phyloP scores from a whole-genome alignment of 2,888 invertebrate species.

The Tromatobia lineatoria region DNA sequence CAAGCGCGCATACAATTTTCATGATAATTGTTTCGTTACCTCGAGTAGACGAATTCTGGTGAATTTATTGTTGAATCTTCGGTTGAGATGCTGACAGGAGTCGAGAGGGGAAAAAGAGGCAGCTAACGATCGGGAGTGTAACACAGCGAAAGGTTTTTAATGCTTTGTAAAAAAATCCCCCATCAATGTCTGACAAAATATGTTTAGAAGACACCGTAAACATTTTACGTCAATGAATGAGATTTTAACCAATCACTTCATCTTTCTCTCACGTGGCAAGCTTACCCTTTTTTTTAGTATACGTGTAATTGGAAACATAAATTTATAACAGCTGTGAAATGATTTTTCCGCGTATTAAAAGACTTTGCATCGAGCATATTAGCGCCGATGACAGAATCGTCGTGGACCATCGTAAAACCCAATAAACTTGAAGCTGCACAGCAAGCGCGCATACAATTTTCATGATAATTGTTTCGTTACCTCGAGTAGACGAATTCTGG shows the following conservation, averaged over 20 bases:
- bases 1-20: not conserved
- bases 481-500: constrained; percentile 17
- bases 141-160: too few species aligned
- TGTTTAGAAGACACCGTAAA: too few species aligned
- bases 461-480: constrained; percentile 42
- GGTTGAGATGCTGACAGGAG: constrained; percentile 44
- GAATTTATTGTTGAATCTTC: constrained; percentile 48
- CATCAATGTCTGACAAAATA: too few species aligned
- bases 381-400: not conserved
- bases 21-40: constrained; percentile 43
- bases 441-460: not conserved
- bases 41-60: constrained; percentile 17
- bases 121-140: constrained; percentile 61
- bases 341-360: too few species aligned
- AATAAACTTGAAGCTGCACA: not conserved
- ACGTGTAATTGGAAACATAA: too few species aligned
- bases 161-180: too few species aligned
- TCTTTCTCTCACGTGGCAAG: too few species aligned
- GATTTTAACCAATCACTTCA: too few species aligned
- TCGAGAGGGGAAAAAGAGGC: constrained; percentile 35
- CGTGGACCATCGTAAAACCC: not conserved
- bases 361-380: not conserved
- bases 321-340: too few species aligned
- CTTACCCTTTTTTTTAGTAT: too few species aligned
- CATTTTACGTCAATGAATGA: too few species aligned